phyloP scores from a whole-genome alignment of 1,140 invertebrate species.

The Dermatophagoides farinae region DNA sequence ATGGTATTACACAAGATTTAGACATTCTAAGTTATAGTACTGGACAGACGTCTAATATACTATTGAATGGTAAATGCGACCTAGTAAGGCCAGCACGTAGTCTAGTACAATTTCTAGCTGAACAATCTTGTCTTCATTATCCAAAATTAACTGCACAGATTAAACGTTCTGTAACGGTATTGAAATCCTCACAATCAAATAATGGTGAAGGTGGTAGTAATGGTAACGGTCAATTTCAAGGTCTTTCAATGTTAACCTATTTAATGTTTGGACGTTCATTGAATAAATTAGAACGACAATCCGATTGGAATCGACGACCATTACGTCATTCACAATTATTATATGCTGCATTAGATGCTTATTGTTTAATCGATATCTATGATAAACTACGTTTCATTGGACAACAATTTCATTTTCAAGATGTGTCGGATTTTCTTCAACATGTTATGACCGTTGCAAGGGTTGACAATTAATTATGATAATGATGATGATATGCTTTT shows the following conservation, averaged over 20 bases:
- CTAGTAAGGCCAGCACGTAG: neutral
- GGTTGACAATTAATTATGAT: no score
- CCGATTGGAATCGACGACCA: constrained; percentile 63
- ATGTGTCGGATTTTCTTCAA: no score
- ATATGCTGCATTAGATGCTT: constrained; percentile 63
- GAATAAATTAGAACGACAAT: constrained; percentile 62
- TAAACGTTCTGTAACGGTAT: neutral
- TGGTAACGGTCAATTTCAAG: constrained; percentile 20
- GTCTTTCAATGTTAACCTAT: constrained; percentile 46
- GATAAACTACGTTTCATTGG: constrained; percentile 21
- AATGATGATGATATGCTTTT: no score
- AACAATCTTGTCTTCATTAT: neutral
- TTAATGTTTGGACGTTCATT: constrained; percentile 46
- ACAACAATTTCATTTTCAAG: neutral
- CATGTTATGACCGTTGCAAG: no score
- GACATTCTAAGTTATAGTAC: neutral
- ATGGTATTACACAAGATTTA: constrained; percentile 6
- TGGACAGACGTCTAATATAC: neutral
- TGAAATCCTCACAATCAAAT: neutral
- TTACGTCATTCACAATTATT: constrained; percentile 45
- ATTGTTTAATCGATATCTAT: constrained; percentile 53
- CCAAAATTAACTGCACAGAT: neutral
- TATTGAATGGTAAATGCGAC: constrained; percentile 8
- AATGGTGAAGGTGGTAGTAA: neutral
- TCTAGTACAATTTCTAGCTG: neutral